Conservation (phyloP, 2,113 vertebrate genomes). For the Urocolius indicus region DNA sequence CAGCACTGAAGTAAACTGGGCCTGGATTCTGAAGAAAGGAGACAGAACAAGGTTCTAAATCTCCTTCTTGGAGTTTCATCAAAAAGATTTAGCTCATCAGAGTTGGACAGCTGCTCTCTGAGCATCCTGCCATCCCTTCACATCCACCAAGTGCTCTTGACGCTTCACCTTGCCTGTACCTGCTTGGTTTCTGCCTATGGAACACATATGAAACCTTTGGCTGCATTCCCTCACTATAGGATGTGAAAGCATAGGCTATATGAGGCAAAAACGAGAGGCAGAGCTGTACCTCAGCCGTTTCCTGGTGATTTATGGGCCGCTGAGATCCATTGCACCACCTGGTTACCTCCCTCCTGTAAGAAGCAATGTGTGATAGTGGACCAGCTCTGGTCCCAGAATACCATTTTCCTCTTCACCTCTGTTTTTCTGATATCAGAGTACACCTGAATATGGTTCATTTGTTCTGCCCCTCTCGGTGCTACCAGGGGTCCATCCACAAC, state of each 20-base stretch:
- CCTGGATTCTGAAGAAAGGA: neutral
- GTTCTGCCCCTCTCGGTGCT: neutral
- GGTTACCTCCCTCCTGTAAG: neutral
- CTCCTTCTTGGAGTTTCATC: neutral
- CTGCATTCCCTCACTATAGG: neutral
- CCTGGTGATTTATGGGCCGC: neutral
- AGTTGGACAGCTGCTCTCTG: neutral
- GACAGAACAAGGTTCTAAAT: neutral
- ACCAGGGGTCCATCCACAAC: neutral
- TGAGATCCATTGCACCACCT: neutral
- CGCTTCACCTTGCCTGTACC: neutral
- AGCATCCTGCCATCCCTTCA: neutral
- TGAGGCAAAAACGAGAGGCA: neutral
- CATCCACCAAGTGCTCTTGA: neutral
- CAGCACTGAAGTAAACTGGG: neutral
- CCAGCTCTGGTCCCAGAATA: neutral
- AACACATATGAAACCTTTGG: neutral
- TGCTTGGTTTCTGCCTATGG: neutral
- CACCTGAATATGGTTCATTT: neutral
- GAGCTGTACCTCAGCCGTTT: neutral
- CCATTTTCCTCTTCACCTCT: neutral
- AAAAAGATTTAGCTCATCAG: neutral
- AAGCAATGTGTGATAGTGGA: neutral
- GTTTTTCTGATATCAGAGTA: neutral
- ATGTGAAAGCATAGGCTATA: neutral